These are phyloP conservation scores for Penaeus chinensis DNA, from an alignment of 1,140 invertebrate genomes.

Conservation along the genomic window DNA sequence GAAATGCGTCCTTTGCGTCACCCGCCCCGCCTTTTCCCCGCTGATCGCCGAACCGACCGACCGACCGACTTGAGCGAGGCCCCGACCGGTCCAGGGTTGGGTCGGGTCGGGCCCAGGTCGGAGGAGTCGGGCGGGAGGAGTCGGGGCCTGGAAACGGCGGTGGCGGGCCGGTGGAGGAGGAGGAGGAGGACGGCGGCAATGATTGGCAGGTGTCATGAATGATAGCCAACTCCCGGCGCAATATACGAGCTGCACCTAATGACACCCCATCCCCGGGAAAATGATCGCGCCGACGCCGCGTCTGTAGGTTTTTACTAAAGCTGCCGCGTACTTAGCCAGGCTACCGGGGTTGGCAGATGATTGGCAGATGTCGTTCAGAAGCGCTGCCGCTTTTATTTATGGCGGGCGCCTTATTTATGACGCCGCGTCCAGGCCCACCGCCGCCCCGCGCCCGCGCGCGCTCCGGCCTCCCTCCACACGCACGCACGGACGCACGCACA, in stretches of 20 bases:
- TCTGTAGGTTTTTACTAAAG: slow-evolving; percentile 56
- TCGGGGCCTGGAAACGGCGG: no score
- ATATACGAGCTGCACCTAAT: slow-evolving; percentile 45
- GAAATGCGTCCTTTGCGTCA: no score
- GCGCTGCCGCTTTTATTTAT: slow-evolving; percentile 49
- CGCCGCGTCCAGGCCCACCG: slow-evolving; percentile 8
- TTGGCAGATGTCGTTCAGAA: slow-evolving; percentile 59
- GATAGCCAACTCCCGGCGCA: slow-evolving; percentile 50
- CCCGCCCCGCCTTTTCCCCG: no score
- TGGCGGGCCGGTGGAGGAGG: background rate
- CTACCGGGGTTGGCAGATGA: slow-evolving; percentile 59
- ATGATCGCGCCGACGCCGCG: slow-evolving; percentile 50
- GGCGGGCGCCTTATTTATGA: slow-evolving; percentile 44
- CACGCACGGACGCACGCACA: no score
- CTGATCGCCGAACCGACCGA: no score
- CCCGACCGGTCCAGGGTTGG: no score
- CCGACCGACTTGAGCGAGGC: no score
- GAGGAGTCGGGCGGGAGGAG: no score
- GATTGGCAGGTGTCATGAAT: slow-evolving; percentile 56
- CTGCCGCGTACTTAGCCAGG: slow-evolving; percentile 56
- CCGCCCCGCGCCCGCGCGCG: no score
- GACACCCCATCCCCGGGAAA: slow-evolving; percentile 48
- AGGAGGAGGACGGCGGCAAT: background rate
- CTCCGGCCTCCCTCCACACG: no score
- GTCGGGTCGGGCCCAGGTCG: no score